phyloP scores from a whole-genome alignment of 1,140 invertebrate genomes.

The Camponotus pennsylvanicus region DNA sequence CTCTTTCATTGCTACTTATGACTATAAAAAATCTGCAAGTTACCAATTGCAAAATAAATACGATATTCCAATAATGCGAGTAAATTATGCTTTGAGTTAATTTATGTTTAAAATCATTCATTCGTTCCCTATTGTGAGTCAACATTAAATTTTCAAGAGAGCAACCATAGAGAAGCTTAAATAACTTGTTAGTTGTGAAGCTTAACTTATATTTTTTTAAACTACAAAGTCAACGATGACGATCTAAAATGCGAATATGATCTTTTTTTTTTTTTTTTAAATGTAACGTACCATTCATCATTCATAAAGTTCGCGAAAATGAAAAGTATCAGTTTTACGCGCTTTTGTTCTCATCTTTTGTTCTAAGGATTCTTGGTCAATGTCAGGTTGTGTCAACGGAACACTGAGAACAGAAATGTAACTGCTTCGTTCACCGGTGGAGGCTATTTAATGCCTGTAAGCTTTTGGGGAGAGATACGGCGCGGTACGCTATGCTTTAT shows the following conservation, averaged over 20 bases:
- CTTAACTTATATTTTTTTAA: not conserved
- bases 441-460: not conserved
- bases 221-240: too few relatives aligned
- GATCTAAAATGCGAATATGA: not conserved
- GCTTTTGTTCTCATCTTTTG: conserved; percentile 13
- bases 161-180: not conserved
- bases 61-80: not conserved
- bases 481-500: not conserved
- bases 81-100: not conserved
- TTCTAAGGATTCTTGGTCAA: not conserved
- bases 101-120: not conserved
- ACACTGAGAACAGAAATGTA: conserved; percentile 2
- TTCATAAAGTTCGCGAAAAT: not conserved
- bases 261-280: too few relatives aligned
- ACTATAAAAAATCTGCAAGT: not conserved
- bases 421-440: not conserved
- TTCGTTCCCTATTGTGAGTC: not conserved
- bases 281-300: not conserved
- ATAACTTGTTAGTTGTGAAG: not conserved
- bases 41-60: not conserved
- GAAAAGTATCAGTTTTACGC: not conserved
- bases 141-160: not conserved
- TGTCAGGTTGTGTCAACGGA: not conserved
- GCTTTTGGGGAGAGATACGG: conserved; percentile 11
- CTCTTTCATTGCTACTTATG: not conserved